phyloP scores from a whole-genome alignment of 2,797 vertebrate genomes.

The Moxostoma hubbsi region DNA sequence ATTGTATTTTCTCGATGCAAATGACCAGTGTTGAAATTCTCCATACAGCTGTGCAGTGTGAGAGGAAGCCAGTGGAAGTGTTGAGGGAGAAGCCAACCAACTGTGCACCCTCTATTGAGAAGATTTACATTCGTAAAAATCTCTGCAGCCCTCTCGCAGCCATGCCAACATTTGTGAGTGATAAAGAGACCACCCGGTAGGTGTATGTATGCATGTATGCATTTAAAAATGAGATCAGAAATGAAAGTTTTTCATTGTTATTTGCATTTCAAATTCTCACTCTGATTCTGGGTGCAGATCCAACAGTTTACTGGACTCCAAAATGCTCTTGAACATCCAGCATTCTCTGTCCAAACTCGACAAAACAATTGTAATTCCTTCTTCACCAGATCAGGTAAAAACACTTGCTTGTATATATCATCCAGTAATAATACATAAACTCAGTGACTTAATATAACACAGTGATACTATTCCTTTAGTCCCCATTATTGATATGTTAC shows the following conservation, averaged over 20 bases:
- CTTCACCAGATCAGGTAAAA: slow-evolving; percentile 80
- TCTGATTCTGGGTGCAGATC: slow-evolving; percentile 76
- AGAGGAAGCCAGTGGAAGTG: slow-evolving; percentile 95
- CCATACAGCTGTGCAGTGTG: slow-evolving; percentile 93
- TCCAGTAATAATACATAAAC: background rate
- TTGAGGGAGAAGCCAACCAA: slow-evolving; percentile 94
- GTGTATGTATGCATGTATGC: slow-evolving; percentile 38
- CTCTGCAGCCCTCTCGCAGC: slow-evolving; percentile 95
- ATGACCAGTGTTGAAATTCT: slow-evolving; percentile 20
- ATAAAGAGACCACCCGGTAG: slow-evolving; percentile 91
- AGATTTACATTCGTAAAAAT: slow-evolving; percentile 99
- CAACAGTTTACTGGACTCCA: slow-evolving; percentile 91
- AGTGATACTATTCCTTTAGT: too few relatives aligned
- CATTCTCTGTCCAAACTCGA: slow-evolving; percentile 72
- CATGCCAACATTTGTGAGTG: slow-evolving; percentile 94
- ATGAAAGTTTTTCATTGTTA: background rate
- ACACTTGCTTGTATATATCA: background rate
- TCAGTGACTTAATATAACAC: too few relatives aligned
- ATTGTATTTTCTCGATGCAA: background rate
- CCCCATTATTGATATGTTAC: too few relatives aligned
- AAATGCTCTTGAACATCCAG: slow-evolving; percentile 92
- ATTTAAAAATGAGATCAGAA: background rate
- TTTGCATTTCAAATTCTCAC: background rate
- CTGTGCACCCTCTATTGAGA: slow-evolving; percentile 97
- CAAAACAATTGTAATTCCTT: slow-evolving; percentile 79